Evolutionary conservation across 1,140 invertebrate genomes (phyloP).

Genomic region (Magallana ariakensis): DNA sequence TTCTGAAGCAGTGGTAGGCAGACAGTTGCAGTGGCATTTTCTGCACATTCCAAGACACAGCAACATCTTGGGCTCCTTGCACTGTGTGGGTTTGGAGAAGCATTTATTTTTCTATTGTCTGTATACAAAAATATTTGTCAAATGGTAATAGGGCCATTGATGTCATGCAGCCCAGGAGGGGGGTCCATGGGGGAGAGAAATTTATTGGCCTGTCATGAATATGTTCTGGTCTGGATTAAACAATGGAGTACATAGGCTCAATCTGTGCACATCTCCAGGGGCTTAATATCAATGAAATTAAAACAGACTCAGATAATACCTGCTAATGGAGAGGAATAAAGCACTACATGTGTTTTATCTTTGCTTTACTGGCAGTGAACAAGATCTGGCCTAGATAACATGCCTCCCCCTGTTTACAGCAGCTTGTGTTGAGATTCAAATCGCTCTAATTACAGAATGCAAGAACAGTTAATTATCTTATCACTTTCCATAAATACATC

Average conservation of each 20-base stretch:
- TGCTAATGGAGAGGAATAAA: slow-evolving; percentile 7
- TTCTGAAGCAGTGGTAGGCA: no score
- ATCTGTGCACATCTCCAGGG: neutral
- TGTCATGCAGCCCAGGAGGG: neutral
- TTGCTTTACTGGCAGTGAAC: neutral
- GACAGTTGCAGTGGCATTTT: neutral
- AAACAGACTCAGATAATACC: neutral
- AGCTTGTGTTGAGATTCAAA: neutral
- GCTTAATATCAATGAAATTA: neutral
- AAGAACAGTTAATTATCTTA: neutral
- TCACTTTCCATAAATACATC: neutral
- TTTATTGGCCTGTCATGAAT: no score
- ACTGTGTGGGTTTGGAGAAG: neutral
- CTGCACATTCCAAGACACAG: neutral
- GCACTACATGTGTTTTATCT: slow-evolving; percentile 21
- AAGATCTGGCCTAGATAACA: neutral
- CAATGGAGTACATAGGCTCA: neutral
- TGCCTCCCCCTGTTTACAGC: neutral
- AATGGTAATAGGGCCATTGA: neutral
- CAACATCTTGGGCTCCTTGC: neutral
- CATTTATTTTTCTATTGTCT: neutral
- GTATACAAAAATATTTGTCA: neutral
- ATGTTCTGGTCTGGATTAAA: no score
- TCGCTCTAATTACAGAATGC: neutral
- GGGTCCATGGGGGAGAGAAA: no score